Percentiles rank a stretch among this genome's conserved stretches.
Conservation (phyloP, 2,797 vertebrate genomes). For the Danio choprae region DNA sequence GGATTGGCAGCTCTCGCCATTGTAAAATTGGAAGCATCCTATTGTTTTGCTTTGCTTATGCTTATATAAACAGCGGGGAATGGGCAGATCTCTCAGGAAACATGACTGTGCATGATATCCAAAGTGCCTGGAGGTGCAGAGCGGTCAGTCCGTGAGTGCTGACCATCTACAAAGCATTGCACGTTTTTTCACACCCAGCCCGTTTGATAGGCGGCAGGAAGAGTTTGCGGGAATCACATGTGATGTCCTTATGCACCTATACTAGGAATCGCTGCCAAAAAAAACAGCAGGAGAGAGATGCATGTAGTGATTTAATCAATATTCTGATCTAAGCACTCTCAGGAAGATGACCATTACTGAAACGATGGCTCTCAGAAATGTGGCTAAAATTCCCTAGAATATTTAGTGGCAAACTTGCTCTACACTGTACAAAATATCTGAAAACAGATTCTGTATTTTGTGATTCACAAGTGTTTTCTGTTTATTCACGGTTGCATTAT, state of each 20-base stretch:
- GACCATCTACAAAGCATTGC: conserved; percentile 27
- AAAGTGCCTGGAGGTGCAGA: conserved; percentile 33
- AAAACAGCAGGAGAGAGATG: conserved; percentile 22
- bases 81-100: conserved; percentile 54
- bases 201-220: conserved; percentile 19
- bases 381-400: conserved; percentile 13
- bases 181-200: conserved; percentile 47
- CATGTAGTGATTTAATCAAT: conserved; percentile 19
- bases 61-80: conserved; percentile 62
- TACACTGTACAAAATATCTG: not conserved
- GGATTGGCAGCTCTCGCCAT: conserved; percentile 55
- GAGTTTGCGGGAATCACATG: conserved; percentile 36
- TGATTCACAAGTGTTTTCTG: too few species aligned
- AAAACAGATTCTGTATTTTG: too few species aligned
- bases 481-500: too few species aligned
- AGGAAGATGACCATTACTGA: conserved; percentile 17
- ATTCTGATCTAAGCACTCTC: conserved; percentile 7
- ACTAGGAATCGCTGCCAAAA: not conserved
- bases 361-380: conserved; percentile 18
- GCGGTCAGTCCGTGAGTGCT: conserved; percentile 17
- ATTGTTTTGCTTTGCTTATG: conserved; percentile 63
- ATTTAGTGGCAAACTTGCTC: conserved; percentile 27
- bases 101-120: conserved; percentile 57
- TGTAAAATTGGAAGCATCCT: conserved; percentile 62
- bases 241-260: conserved; percentile 20